These are phyloP conservation scores for Cephus nigrinus DNA, from an alignment of 2,888 invertebrate species.

Conservation along the genomic window DNA sequence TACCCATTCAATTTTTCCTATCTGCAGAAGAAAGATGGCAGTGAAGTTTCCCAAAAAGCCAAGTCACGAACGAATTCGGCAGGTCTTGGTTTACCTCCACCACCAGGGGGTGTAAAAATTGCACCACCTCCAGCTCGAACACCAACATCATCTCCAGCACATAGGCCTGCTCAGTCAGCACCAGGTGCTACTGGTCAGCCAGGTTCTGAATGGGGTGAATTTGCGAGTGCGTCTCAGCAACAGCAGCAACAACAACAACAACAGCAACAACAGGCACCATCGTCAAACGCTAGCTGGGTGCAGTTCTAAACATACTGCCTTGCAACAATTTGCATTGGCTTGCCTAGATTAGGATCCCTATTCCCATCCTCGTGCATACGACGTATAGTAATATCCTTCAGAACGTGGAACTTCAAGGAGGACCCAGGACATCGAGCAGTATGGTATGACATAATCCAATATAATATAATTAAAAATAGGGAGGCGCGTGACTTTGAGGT, in stretches of 20 bases:
- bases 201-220: constrained; percentile 82
- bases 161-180: constrained; percentile 72
- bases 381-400: neutral
- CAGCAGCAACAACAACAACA: constrained; percentile 34
- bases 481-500: neutral
- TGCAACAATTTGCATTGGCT: neutral
- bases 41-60: constrained; percentile 76
- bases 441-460: neutral
- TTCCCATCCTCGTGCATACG: neutral
- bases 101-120: constrained; percentile 80
- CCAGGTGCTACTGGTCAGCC: constrained; percentile 63
- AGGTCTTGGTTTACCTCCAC: constrained; percentile 80
- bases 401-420: neutral
- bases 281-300: constrained; percentile 64
- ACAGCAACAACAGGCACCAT: constrained; percentile 36
- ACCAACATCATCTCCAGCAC: constrained; percentile 80
- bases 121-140: constrained; percentile 79
- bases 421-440: neutral
- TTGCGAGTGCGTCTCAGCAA: constrained; percentile 69
- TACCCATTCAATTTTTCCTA: constrained; percentile 26
- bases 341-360: neutral
- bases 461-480: neutral
- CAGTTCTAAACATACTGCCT: constrained; percentile 55
- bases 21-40: constrained; percentile 87
- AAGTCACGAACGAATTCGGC: constrained; percentile 71